Base-by-base conservation (phyloP, 2,113 vertebrate species). In the Trinectes maculatus region DNA sequence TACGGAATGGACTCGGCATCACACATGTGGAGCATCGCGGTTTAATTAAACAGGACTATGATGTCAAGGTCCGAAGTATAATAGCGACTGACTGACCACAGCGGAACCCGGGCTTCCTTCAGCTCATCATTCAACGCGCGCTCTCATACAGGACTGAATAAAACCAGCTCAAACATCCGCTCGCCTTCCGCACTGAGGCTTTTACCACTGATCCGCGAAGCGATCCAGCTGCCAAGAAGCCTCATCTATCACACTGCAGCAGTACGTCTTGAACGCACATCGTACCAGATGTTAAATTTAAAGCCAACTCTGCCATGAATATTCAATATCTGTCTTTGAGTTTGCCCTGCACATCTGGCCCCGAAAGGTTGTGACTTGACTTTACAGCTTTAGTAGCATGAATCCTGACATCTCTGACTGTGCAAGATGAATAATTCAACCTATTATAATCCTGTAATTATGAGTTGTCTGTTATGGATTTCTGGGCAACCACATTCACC, bases 171-270 rank as follows among this genome's bases (percentile, higher is more conserved):
- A 42, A 57, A 73, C 67, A 60, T 65, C 53, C 22, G 18, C 28
- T 55, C 6, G 33, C 63, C 61, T 12, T 19, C 65, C 71, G 64
- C 53, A 9, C 15, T 5, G 11, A 37, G 31, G 33, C 24, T 77
- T 71, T 67, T 51, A 61, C 47, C 44, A 46, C 24, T 74, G 77
- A 77, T 79, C 80, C 75, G 75, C 65, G 73, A 79, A 62, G 62
- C 15, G 54, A 49, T 28, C 33, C 24, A 7, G 42, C 68, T 65
- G 80, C 75, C 61, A 85, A 47, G 44, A 71, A 53, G 55, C 49
- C 58, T 80, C 65, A 58, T 76, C 70, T 69, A 58, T 87, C 77
- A 60, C 43, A 24, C 21, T 11, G 71, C 36, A 51, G 60, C 60
- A 65, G 64, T 58, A 52, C 40, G 51, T 62, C 49, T 5, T 13